Percentiles rank a stretch among this genome's conserved stretches.
phyloP scores from a whole-genome alignment of 1,140 invertebrate genomes.

The Brachionus asplanchnoidis region DNA sequence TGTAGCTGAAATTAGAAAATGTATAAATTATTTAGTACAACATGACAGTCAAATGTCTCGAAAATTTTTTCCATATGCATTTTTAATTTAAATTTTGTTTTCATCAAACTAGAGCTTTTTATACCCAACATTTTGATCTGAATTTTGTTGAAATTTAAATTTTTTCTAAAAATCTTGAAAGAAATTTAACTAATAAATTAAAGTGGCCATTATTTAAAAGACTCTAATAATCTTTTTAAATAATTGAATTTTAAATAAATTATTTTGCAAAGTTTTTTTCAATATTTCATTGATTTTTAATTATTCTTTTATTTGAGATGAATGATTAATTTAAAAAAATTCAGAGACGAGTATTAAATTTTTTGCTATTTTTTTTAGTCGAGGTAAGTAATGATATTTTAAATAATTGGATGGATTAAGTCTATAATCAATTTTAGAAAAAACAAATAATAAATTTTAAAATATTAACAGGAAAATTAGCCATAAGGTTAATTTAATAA shows the following conservation, averaged over 20 bases:
- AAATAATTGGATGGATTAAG: too few relatives aligned
- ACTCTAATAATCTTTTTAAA: too few relatives aligned
- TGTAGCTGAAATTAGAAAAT: neutral
- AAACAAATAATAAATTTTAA: neutral
- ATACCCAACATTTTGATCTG: neutral
- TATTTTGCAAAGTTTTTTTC: too few relatives aligned
- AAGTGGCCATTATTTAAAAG: too few relatives aligned
- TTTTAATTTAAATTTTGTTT: neutral
- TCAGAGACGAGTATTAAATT: too few relatives aligned
- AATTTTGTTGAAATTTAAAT: neutral
- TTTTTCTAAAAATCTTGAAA: neutral
- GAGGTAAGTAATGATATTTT: too few relatives aligned
- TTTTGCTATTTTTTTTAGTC: too few relatives aligned
- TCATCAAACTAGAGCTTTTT: neutral
- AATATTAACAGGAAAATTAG: neutral
- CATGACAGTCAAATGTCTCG: neutral
- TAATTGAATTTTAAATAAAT: too few relatives aligned
- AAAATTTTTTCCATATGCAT: neutral
- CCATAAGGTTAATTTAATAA: neutral
- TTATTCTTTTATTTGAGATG: too few relatives aligned
- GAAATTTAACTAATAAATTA: too few relatives aligned
- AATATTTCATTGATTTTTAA: too few relatives aligned
- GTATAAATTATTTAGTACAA: neutral
- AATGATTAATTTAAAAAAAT: too few relatives aligned
- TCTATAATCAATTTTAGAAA: neutral